Evolutionary conservation across 2,797 vertebrate species (phyloP).

Genomic region (Pseudocheirus occidentalis): DNA sequence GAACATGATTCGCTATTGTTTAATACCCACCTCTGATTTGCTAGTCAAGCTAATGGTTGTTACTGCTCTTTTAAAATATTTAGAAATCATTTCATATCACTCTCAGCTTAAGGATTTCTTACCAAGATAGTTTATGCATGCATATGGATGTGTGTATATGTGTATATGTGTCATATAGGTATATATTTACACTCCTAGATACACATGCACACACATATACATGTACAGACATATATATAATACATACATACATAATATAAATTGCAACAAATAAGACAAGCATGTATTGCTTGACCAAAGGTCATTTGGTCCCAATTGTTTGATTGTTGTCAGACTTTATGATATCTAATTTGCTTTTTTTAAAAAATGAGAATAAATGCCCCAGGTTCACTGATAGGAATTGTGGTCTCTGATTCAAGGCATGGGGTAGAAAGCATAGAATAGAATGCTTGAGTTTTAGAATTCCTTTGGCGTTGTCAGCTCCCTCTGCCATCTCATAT

Average conservation of each 20-base stretch:
- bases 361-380: neutral
- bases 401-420: neutral
- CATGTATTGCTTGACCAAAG: neutral
- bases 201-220: neutral
- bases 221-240: neutral
- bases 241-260: neutral
- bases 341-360: neutral
- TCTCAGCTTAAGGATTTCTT: slow-evolving; percentile 36
- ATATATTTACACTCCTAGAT: neutral
- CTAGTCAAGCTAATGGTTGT: slow-evolving; percentile 60
- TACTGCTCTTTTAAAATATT: slow-evolving; percentile 18
- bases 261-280: neutral
- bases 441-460: neutral
- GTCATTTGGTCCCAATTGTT: neutral
- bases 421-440: neutral
- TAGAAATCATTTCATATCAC: neutral
- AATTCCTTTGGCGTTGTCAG: neutral
- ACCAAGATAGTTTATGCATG: slow-evolving; percentile 31
- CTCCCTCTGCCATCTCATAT: neutral
- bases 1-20: slow-evolving; percentile 62
- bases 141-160: too few species aligned
- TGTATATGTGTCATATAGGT: too few species aligned
- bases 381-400: neutral
- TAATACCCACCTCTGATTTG: slow-evolving; percentile 68
- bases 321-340: neutral